Conservation (phyloP, 2,797 vertebrate genomes). For the Gambelia wislizenii region DNA sequence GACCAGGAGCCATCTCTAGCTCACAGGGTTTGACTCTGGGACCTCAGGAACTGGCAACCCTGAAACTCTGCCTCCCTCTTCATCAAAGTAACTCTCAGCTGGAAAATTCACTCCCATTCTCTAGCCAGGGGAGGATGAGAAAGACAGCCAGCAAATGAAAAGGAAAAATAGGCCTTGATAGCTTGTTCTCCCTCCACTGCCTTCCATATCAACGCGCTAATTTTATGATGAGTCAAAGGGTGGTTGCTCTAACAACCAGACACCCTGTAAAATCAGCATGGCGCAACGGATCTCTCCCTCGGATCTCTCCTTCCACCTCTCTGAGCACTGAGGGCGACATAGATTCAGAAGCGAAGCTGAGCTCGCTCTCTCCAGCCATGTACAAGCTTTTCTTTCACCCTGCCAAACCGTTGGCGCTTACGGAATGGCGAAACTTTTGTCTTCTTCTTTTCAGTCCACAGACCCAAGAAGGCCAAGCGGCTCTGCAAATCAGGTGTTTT, state of each 20-base stretch:
- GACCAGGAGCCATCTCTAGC: too few species aligned
- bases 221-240: background rate
- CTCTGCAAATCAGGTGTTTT: background rate
- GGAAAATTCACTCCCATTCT: background rate
- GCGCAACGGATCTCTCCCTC: background rate
- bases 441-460: background rate
- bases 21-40: too few species aligned
- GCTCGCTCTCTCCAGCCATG: too few species aligned
- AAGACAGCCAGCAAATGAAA: background rate
- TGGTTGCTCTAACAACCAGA: background rate
- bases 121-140: background rate
- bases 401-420: background rate
- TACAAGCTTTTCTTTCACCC: background rate
- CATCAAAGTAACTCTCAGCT: background rate
- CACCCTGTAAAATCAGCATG: background rate
- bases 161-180: background rate
- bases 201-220: background rate
- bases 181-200: background rate
- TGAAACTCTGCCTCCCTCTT: too few species aligned
- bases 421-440: background rate
- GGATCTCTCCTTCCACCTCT: background rate
- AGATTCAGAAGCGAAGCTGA: background rate
- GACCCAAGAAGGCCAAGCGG: background rate
- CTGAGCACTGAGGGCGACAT: too few species aligned
- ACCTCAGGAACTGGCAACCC: too few species aligned